A percentile compares a stretch with the other conserved stretches of the same genome.
These are phyloP conservation scores for Aphidius colemani DNA, from an alignment of 2,888 invertebrate genomes.

Conservation along the genomic window DNA sequence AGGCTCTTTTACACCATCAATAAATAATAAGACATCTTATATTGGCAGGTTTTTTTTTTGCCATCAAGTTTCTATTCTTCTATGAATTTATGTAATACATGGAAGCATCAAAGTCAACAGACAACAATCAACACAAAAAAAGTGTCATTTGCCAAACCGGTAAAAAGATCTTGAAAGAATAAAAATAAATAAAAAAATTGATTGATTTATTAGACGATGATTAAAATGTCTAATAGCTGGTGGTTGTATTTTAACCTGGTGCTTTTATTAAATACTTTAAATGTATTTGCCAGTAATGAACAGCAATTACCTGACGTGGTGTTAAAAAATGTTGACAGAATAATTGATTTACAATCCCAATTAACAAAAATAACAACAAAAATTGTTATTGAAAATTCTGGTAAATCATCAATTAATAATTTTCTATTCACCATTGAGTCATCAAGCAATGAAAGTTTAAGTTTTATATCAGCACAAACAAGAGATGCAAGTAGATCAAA, in stretches of 20 bases:
- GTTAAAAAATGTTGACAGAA: slow-evolving; percentile 82
- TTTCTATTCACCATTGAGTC: slow-evolving; percentile 77
- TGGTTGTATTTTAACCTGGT: too few relatives aligned
- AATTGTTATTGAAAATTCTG: slow-evolving; percentile 83
- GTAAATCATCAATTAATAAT: slow-evolving; percentile 71
- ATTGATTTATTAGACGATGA: too few relatives aligned
- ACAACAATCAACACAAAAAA: neutral
- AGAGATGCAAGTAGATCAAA: slow-evolving; percentile 55
- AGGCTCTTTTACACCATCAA: too few relatives aligned
- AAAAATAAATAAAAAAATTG: neutral
- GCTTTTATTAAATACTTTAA: too few relatives aligned
- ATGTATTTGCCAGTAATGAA: too few relatives aligned
- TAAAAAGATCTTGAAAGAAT: neutral
- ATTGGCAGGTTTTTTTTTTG: too few relatives aligned
- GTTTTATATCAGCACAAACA: slow-evolving; percentile 71
- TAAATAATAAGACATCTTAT: too few relatives aligned
- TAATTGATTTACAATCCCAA: slow-evolving; percentile 86
- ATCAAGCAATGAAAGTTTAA: slow-evolving; percentile 67
- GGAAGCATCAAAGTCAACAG: too few relatives aligned
- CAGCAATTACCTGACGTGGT: slow-evolving; percentile 61
- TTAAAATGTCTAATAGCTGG: too few relatives aligned
- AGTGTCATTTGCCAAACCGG: neutral
- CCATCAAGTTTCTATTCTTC: too few relatives aligned
- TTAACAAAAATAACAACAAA: slow-evolving; percentile 82
- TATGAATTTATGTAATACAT: too few relatives aligned